These are phyloP conservation scores for Cantharis lateralis DNA, from an alignment of 2,888 invertebrate genomes.

Conservation along the genomic window DNA sequence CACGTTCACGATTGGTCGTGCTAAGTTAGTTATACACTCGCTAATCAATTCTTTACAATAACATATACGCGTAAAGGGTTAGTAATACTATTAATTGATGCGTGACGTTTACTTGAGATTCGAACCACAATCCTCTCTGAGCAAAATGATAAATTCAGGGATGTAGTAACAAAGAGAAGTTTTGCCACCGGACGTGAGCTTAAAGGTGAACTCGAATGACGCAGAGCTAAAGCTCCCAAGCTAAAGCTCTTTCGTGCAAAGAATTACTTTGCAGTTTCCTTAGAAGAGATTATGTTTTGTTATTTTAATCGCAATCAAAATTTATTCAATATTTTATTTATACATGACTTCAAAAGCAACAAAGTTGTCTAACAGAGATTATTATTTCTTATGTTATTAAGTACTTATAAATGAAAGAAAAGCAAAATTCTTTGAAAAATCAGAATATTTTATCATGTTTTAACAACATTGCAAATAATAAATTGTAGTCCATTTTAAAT, in stretches of 20 bases:
- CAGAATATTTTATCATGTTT: not conserved
- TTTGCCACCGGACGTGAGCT: conserved; percentile 36
- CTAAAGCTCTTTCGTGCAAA: conserved; percentile 37
- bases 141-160: conserved; percentile 31
- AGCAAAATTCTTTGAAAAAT: not conserved
- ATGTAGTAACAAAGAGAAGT: conserved; percentile 28
- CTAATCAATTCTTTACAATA: conserved; percentile 22
- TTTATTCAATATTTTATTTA: conserved; percentile 24
- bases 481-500: not conserved
- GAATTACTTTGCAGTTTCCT: conserved; percentile 38
- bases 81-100: conserved; percentile 35
- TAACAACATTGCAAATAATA: not conserved
- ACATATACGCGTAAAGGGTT: conserved; percentile 31
- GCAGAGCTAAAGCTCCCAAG: conserved; percentile 35
- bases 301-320: conserved; percentile 38
- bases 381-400: not conserved
- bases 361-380: conserved; percentile 2
- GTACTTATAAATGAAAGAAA: not conserved
- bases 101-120: conserved; percentile 35
- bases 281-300: conserved; percentile 34
- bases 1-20: not conserved
- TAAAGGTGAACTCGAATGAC: conserved; percentile 35
- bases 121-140: conserved; percentile 29
- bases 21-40: conserved; percentile 6
- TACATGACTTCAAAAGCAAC: conserved; percentile 1